phyloP scores from a whole-genome alignment of 2,888 invertebrate species.

The Drosophila barbarae region DNA sequence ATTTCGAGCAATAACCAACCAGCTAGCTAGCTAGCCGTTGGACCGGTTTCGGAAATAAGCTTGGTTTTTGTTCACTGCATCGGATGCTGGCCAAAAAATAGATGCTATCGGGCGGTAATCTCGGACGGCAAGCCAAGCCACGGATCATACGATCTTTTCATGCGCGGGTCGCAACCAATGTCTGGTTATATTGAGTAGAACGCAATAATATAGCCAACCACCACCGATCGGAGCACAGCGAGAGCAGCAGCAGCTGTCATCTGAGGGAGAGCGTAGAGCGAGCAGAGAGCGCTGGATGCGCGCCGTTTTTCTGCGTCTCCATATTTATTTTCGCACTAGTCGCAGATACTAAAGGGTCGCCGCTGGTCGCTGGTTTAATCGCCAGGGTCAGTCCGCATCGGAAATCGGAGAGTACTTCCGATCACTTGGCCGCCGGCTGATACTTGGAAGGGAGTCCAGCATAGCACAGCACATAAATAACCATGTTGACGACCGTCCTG shows the following conservation, averaged over 20 bases:
- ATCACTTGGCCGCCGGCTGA: slow-evolving; percentile 43
- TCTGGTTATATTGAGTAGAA: slow-evolving; percentile 71
- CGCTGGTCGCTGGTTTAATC: slow-evolving; percentile 17
- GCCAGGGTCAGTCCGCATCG: slow-evolving; percentile 12
- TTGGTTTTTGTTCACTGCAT: slow-evolving; percentile 12
- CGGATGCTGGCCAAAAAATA: slow-evolving; percentile 29
- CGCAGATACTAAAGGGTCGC: slow-evolving; percentile 31
- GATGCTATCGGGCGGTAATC: slow-evolving; percentile 26
- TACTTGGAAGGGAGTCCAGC: slow-evolving; percentile 16
- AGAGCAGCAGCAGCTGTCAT: slow-evolving; percentile 23
- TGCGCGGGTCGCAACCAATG: slow-evolving; percentile 63
- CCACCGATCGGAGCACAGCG: slow-evolving; percentile 18
- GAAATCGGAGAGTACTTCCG: slow-evolving; percentile 33
- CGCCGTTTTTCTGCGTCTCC: slow-evolving; percentile 33
- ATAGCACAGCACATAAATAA: slow-evolving; percentile 6
- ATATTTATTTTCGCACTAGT: slow-evolving; percentile 26
- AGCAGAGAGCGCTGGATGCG: slow-evolving; percentile 49
- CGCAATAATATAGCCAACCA: slow-evolving; percentile 57
- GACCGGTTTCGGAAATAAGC: slow-evolving; percentile 33
- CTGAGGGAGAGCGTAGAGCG: slow-evolving; percentile 22
- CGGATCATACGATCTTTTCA: slow-evolving; percentile 71
- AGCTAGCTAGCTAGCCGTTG: slow-evolving; percentile 1
- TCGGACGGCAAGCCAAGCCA: slow-evolving; percentile 35
- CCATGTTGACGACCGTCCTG: slow-evolving; percentile 69
- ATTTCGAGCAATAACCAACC: slow-evolving; percentile 10